Percentiles rank a stretch among this genome's conserved stretches.
These are phyloP conservation scores for Taenioides sp. DNA, from an alignment of 2,797 vertebrate species.

Conservation along the genomic window DNA sequence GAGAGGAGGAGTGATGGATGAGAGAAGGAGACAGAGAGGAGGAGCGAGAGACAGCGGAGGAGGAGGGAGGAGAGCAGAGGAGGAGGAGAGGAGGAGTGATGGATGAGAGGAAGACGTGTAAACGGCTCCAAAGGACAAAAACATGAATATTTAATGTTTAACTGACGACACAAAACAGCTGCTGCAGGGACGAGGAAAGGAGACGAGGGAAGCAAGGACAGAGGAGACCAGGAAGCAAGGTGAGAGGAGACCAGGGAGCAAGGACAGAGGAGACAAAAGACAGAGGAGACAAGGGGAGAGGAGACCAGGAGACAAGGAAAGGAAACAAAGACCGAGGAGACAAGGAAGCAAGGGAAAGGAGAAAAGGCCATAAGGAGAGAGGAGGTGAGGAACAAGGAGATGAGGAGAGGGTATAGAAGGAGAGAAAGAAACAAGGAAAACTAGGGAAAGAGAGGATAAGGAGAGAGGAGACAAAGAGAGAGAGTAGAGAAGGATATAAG, in stretches of 20 bases:
- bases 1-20: too few relatives aligned
- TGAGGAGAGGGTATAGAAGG: too few relatives aligned
- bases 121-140: slow-evolving; percentile 26
- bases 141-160: slow-evolving; percentile 7
- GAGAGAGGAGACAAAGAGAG: too few relatives aligned
- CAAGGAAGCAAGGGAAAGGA: too few relatives aligned
- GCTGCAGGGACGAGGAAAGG: background rate
- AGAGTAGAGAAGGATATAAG: too few relatives aligned
- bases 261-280: background rate
- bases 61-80: background rate
- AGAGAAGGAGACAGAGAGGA: too few relatives aligned
- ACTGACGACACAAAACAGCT: background rate
- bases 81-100: background rate
- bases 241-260: background rate
- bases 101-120: background rate
- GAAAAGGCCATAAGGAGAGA: too few relatives aligned
- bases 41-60: background rate
- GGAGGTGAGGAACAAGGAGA: too few relatives aligned
- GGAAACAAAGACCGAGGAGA: too few relatives aligned
- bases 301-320: too few relatives aligned
- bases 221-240: background rate
- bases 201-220: background rate
- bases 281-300: background rate
- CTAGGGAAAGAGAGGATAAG: too few relatives aligned
- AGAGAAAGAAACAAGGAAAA: too few relatives aligned